Base-by-base conservation (phyloP, 2,797 vertebrate species). In the Lepidocolaptes lacrymiger region DNA sequence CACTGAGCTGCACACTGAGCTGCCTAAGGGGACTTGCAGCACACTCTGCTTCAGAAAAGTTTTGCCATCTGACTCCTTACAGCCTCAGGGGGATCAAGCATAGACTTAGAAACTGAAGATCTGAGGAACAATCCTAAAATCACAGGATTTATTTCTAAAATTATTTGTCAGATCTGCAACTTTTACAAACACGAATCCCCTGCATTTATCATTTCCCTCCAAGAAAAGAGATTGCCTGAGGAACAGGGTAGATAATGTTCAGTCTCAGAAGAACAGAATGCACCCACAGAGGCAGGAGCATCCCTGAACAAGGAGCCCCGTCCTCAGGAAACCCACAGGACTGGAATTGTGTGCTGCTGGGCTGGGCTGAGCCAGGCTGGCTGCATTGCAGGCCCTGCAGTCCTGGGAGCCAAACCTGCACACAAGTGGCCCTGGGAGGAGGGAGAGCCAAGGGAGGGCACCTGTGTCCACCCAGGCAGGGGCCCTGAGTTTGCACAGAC, bases 401-500 rank as follows among this genome's bases (percentile, higher is more conserved):
- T 28, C 28, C 37, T 4, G 28, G 1, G 2, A 69, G 26, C 46
- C 55, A 24, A 43, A 69, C 34, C 26, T 0, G 0, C 24, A 22
- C 44, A 37, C 59, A 27, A 3, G 6, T 2, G 4, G 26, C 32
- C 63, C 28, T 16, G 34, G 18, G 16, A 41, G 23, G 12, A 82
- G 11, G 16, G 2, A 52, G 10, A 0, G 15, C 43, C 19, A 19
- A 44, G 43, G 43, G 43, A 44, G 44, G 10, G 44, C 37, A 66
- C 23, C 27, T 30, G 3, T 2, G 3, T 1, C 18, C 8, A 8
- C 28, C 19, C 48, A 39, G 14, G 2, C 41, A 64, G 30, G 12
- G 4, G 4, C 20, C 10, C 7, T 2, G 7, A 48, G 21, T 28
- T 32, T 9, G 32, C 7, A 7, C 3, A 1, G 0, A 19, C 21